Evolutionary conservation across 2,888 invertebrate species (phyloP).

Genomic region (Heteromyza rotundicornis): DNA sequence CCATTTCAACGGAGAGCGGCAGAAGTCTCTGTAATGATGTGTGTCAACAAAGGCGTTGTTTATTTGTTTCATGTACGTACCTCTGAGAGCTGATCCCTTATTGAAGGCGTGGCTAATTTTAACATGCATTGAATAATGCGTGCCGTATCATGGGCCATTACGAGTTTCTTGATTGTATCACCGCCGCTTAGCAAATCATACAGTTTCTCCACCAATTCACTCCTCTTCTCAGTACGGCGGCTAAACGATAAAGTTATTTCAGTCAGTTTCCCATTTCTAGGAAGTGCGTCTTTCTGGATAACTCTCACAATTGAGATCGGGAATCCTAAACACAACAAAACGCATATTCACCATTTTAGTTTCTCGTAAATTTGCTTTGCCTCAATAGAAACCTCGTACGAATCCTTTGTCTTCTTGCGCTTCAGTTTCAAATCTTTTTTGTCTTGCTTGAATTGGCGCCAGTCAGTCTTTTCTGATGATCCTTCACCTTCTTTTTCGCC

Average conservation of each 20-base stretch:
- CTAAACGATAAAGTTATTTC: slow-evolving; percentile 37
- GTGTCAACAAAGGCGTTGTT: too few species aligned
- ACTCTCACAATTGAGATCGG: background rate
- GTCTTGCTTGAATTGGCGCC: slow-evolving; percentile 77
- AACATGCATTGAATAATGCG: slow-evolving; percentile 88
- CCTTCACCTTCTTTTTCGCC: slow-evolving; percentile 57
- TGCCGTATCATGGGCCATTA: slow-evolving; percentile 85
- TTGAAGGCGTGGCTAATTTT: slow-evolving; percentile 72
- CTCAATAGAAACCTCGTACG: slow-evolving; percentile 65
- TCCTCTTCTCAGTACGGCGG: slow-evolving; percentile 58
- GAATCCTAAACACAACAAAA: background rate
- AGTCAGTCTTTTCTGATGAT: slow-evolving; percentile 74
- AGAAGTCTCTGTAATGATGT: slow-evolving; percentile 79
- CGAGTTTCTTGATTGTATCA: slow-evolving; percentile 71
- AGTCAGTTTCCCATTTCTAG: background rate
- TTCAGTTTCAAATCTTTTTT: slow-evolving; percentile 73
- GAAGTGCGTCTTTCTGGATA: background rate
- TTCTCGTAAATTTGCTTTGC: slow-evolving; percentile 70
- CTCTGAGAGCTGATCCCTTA: slow-evolving; percentile 72
- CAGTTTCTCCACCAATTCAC: slow-evolving; percentile 65
- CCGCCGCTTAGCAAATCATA: slow-evolving; percentile 68
- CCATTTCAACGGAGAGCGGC: slow-evolving; percentile 71
- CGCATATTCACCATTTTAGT: slow-evolving; percentile 51
- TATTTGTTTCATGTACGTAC: slow-evolving; percentile 37
- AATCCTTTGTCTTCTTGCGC: slow-evolving; percentile 67